Base-by-base conservation (phyloP, 92 coral and sea anemone species). In the Diadumene lineata region DNA sequence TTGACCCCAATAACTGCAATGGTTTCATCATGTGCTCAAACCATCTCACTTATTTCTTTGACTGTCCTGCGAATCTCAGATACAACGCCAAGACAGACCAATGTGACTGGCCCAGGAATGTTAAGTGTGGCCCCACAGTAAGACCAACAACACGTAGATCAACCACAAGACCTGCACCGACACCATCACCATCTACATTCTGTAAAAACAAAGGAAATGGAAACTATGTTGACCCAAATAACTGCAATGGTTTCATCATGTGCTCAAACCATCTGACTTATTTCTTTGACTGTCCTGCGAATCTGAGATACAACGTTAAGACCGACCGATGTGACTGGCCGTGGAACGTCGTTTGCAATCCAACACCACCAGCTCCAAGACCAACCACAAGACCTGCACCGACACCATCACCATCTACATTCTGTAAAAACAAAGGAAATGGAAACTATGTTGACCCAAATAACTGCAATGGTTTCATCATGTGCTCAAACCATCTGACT, bases 1-100 rank as follows among this genome's bases (percentile, higher is more conserved):
- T 60, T 11, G 84, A 84, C 50, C 73, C 82, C 0, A 32, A 69
- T 60, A 77, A 82, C 56, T 50, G 78, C 61, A 48, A 76, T 32
- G 88, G 88, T 17, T 84, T 65, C 65, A 79, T 84, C n/a, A 56
- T 56, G 44, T 84, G 88, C 74, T 72, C 72, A 0, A 66, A 68
- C 50, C 74, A 75, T 43, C 21, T 57, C 1, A 50, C 69, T 31
- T 67, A 72, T 28, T 44, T 65, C 56, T 34, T 73, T 61, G 33
- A 43, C 7, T 84, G 88, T 63, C 88, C 88, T 0, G 56, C 72
- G 10, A 43, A 53, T 26, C 70, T 79, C 19, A 72, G 23, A 48
- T 84, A 56, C 53, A 69, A 79, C 43, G 21, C 53, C 25, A 23
- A n/a, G 31, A 53, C 22, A 24, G 75, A 66, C 21, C 13, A 65